phyloP scores from a whole-genome alignment of 2,888 invertebrate species.

The Cyrtodaria siliqua region DNA sequence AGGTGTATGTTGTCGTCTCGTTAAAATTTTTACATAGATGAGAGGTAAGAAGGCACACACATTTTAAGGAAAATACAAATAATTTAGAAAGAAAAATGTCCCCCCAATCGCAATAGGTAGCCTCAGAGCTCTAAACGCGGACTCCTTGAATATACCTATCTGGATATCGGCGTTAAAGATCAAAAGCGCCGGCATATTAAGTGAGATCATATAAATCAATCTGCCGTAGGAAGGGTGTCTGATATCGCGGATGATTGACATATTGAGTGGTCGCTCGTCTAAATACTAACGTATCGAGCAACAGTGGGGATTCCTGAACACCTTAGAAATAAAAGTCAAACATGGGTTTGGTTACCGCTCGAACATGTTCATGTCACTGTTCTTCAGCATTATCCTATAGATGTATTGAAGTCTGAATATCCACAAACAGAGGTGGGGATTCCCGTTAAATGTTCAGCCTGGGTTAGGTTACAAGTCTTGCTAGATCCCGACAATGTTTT shows the following conservation, averaged over 20 bases:
- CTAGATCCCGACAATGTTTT: too few relatives aligned
- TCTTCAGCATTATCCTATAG: too few relatives aligned
- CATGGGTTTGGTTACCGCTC: background rate
- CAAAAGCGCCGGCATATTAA: constrained; percentile 53
- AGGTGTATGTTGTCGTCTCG: constrained; percentile 2
- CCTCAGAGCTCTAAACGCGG: constrained; percentile 14
- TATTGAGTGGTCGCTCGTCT: constrained; percentile 51
- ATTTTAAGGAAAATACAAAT: constrained; percentile 1
- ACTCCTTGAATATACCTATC: constrained; percentile 44
- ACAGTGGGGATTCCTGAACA: background rate
- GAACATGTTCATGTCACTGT: too few relatives aligned
- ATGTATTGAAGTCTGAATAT: too few relatives aligned
- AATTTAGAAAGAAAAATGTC: constrained; percentile 8
- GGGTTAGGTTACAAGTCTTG: too few relatives aligned
- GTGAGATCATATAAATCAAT: constrained; percentile 64
- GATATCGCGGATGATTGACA: constrained; percentile 60
- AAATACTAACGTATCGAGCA: constrained; percentile 13
- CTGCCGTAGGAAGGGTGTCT: constrained; percentile 50
- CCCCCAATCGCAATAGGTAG: constrained; percentile 11
- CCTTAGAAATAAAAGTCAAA: background rate
- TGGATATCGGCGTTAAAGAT: constrained; percentile 26
- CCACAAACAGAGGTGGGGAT: too few relatives aligned
- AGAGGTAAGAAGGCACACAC: too few relatives aligned
- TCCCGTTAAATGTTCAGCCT: too few relatives aligned
- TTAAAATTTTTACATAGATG: constrained; percentile 15